These are phyloP conservation scores for Hyposoter dolosus DNA, from an alignment of 2,888 invertebrate genomes.

Conservation along the genomic window DNA sequence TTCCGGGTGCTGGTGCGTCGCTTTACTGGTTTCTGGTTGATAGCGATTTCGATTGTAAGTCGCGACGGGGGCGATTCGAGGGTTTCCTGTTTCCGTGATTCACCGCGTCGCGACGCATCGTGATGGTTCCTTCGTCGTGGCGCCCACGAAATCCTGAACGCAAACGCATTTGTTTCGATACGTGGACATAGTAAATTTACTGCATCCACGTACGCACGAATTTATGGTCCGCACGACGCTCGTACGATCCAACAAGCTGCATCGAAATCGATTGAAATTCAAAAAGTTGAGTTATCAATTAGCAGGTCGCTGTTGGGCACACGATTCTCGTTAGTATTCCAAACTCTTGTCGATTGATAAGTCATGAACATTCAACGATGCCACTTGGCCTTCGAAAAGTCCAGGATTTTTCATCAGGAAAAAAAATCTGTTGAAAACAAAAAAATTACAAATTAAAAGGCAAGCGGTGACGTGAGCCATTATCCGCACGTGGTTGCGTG, in stretches of 20 bases:
- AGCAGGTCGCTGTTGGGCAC: background rate
- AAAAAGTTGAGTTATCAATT: conserved; percentile 48
- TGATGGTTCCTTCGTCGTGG: conserved; percentile 79
- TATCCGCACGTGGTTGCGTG: conserved; percentile 56
- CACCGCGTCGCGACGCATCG: conserved; percentile 71
- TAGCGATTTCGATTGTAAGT: conserved; percentile 79
- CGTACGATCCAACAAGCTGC: conserved; percentile 14
- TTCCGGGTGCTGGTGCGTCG: conserved; percentile 53
- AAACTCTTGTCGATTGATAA: conserved; percentile 20
- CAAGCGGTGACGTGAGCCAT: conserved; percentile 57
- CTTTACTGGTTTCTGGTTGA: conserved; percentile 45
- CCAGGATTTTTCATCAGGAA: conserved; percentile 21
- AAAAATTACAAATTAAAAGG: conserved; percentile 60
- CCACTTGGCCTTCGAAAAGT: background rate
- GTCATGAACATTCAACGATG: too few relatives aligned
- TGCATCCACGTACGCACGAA: background rate
- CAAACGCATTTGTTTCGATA: conserved; percentile 33
- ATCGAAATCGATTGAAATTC: conserved; percentile 5
- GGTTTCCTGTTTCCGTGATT: conserved; percentile 81
- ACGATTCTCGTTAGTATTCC: conserved; percentile 46
- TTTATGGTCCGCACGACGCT: conserved; percentile 1
- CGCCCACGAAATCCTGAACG: conserved; percentile 74
- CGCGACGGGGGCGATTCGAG: conserved; percentile 75
- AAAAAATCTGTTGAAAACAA: background rate
- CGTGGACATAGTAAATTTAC: background rate